Evolutionary conservation across 2,888 invertebrate species (phyloP), one percentile per base, ranked within the genome.

Genomic region (Halictus quadricinctus): DNA sequence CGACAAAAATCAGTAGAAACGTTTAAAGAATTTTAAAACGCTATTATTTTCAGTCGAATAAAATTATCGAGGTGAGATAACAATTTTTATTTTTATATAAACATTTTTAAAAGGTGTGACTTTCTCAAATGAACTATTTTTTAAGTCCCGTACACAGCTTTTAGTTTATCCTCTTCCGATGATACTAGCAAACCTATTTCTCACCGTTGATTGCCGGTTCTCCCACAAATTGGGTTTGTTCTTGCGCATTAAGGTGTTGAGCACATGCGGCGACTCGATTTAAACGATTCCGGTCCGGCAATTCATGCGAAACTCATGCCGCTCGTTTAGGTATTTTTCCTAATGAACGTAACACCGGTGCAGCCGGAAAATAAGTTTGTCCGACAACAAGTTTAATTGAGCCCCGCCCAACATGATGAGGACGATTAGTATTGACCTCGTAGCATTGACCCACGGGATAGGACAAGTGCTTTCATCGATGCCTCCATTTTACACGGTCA

Each of bases 401-500:
- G 8, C 15, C 50, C 15, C 36, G 15, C 15, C 36, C 58, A 48
- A 13, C 66, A 60, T 15, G 69, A 76, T 15, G 41, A 29, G 8
- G 66, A 66, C 54, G 72, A 54, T 66, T 72, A 54, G 36, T 10
- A 58, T 4, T 50, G 73, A 77, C 70, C 50, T 43, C 15, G 54
- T 72, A 46, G 6, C 70, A 82, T 78, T 78, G 82, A 78, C n/a
- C 36, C 18, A 36, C 66, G 25, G 25, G n/a, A 58, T 21, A 21
- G 79, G 54, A 54, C 41, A 66, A 72, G 41, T 60, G 72, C 72
- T 60, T 79, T 77, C 73, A 83, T 86, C 83, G 86, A 85, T 83
- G 85, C 83, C 84, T 85, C 85, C 80, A 83, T 82, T 76, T 79
- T 83, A 73, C 18, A 76, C 21, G 73, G 72, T 79, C 50, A 66